Conservation (phyloP, 2,113 vertebrate species). For the Oncorhynchus mykiss region DNA sequence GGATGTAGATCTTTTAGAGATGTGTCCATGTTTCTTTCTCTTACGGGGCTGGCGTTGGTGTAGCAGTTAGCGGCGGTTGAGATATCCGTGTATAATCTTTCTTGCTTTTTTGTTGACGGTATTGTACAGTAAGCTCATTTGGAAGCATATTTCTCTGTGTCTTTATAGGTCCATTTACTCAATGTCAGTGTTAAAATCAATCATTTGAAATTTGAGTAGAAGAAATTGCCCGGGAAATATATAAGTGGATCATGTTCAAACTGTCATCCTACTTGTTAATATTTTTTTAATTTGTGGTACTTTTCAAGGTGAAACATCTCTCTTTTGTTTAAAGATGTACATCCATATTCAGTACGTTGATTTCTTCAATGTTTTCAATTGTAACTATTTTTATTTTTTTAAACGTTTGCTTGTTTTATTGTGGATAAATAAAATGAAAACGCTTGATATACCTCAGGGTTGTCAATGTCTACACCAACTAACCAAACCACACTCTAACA, state of each 20-base stretch:
- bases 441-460: constrained; percentile 67
- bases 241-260: not conserved
- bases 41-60: constrained; percentile 17
- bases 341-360: constrained; percentile 28
- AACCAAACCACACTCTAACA: not conserved
- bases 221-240: not conserved
- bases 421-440: constrained; percentile 76
- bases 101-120: constrained; percentile 49
- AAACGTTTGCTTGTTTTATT: constrained; percentile 76
- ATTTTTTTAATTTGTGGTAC: constrained; percentile 13
- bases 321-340: constrained; percentile 37
- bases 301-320: constrained; percentile 43
- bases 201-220: not conserved
- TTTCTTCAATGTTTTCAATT: constrained; percentile 61
- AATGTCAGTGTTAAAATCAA: constrained; percentile 54
- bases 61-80: constrained; percentile 42
- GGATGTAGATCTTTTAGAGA: constrained; percentile 40
- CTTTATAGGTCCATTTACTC: constrained; percentile 62
- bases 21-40: constrained; percentile 12
- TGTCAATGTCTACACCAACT: constrained; percentile 43
- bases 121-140: constrained; percentile 69
- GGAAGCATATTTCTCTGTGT: constrained; percentile 53
- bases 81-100: constrained; percentile 33
- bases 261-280: not conserved
- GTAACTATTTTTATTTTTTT: constrained; percentile 67